A percentile compares a stretch with the other conserved stretches of the same genome.
phyloP scores from a whole-genome alignment of 2,888 invertebrate genomes.

The Chesias legatella region DNA sequence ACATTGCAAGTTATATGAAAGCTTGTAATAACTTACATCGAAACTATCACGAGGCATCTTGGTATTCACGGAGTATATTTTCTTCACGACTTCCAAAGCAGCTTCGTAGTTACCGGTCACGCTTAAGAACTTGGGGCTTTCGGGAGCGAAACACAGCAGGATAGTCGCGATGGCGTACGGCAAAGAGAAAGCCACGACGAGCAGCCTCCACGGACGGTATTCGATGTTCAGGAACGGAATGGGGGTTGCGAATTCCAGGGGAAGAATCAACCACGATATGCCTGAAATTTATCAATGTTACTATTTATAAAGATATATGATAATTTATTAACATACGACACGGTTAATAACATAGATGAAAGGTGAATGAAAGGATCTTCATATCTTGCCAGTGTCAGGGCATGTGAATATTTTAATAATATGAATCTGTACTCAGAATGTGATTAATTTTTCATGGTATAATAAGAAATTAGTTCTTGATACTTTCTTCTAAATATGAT shows the following conservation, averaged over 20 bases:
- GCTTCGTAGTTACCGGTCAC: constrained; percentile 80
- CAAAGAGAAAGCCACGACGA: constrained; percentile 83
- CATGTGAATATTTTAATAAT: too few species aligned
- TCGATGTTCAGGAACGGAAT: constrained; percentile 72
- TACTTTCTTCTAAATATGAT: too few species aligned
- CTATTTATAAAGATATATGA: too few species aligned
- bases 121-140: constrained; percentile 89
- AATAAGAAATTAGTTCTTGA: too few species aligned
- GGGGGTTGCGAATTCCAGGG: constrained; percentile 69
- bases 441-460: too few species aligned
- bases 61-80: constrained; percentile 59
- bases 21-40: constrained; percentile 44
- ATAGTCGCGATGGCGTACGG: constrained; percentile 83
- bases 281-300: constrained; percentile 53
- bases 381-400: too few species aligned
- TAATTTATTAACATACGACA: too few species aligned
- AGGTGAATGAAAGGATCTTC: too few species aligned
- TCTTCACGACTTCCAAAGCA: constrained; percentile 74
- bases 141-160: constrained; percentile 82
- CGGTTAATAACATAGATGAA: too few species aligned
- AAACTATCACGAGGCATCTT: constrained; percentile 49
- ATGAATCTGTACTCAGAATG: too few species aligned
- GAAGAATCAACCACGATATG: constrained; percentile 85
- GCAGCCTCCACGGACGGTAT: constrained; percentile 88
- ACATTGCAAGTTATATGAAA: too few species aligned